Evolutionary conservation across 2,113 vertebrate genomes (phyloP), one percentile per base, ranked within the genome.

Genomic region (Embiotoca jacksoni): DNA sequence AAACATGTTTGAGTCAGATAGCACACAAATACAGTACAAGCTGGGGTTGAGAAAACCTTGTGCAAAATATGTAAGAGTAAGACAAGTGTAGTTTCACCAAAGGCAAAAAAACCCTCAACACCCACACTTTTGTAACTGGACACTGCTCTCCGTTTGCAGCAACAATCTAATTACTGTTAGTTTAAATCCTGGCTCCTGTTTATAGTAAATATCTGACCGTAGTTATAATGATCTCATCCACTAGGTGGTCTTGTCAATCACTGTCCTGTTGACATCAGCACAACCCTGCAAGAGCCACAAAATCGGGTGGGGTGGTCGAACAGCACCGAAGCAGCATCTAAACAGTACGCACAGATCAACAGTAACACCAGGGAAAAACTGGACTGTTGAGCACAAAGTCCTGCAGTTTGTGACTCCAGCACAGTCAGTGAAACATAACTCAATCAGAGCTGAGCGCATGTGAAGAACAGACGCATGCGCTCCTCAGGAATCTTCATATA

Each of bases 221-320:
- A n/a, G n/a, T 31, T 47, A 52, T 66, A 8, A 71, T 52, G 15
- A 64, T 56, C 36, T 79, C 56, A n/a, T 36, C 47, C 31, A 49
- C 62, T 47, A 59, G 62, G 65, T 10, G 71, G 68, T 72, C 71
- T 58, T 75, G 75, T 75, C 81, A 78, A 55, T 77, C 63, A 76
- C n/a, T 41, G 55, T 59, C 71, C 53, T 16, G 47, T 63, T 77
- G 64, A 82, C 70, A 57, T 65, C 64, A 60, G 58, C 30, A 53
- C n/a, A 52, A n/a, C n/a, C 52, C 44, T 14, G 15, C 53, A 3
- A 58, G 41, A 32, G 35, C 50, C 55, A 59, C 61, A 41, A 15
- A 11, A 9, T 44, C 64, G 60, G 77, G 39, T 14, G 3, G 31
- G 36, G 71, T 23, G 59, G 36, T 6, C 41, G 6, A 59, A 77